Conservation (phyloP, 2,888 invertebrate genomes). For the Drosophila flavopinicola region DNA sequence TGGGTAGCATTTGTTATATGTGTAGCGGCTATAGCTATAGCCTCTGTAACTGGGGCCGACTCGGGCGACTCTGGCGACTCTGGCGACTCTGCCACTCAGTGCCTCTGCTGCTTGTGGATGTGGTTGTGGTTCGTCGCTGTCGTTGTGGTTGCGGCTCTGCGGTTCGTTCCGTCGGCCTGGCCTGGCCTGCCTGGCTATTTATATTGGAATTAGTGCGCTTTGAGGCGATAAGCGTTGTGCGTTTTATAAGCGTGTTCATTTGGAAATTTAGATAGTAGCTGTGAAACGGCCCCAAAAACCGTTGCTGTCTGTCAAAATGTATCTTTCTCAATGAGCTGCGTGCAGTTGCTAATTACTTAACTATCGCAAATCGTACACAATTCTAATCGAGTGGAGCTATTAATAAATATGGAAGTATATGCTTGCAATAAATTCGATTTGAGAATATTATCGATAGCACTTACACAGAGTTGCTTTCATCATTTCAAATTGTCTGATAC, state of each 20-base stretch:
- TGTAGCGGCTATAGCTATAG: constrained; percentile 46
- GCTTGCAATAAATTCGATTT: too few species aligned
- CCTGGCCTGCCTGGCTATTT: constrained; percentile 56
- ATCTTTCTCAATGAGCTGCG: constrained; percentile 18
- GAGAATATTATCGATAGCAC: too few species aligned
- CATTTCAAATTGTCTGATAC: too few species aligned
- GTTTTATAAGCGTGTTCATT: constrained; percentile 75
- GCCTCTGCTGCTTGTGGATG: background rate
- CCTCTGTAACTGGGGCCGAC: too few species aligned
- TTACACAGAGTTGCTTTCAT: too few species aligned
- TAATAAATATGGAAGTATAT: background rate
- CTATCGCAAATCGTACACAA: constrained; percentile 12
- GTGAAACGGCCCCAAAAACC: constrained; percentile 35
- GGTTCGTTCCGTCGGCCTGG: constrained; percentile 6
- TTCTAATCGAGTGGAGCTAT: background rate
- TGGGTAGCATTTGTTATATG: constrained; percentile 70
- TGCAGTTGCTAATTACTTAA: constrained; percentile 32
- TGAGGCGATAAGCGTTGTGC: constrained; percentile 68
- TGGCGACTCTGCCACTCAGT: background rate
- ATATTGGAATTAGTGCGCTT: constrained; percentile 78
- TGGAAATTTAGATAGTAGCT: constrained; percentile 68
- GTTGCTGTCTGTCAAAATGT: constrained; percentile 43
- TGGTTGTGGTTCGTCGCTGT: constrained; percentile 21
- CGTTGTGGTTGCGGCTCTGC: constrained; percentile 24
- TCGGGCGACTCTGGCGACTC: too few species aligned